A percentile compares a stretch with the other conserved stretches of the same genome.
Conservation (phyloP, 2,113 vertebrate genomes). For the Regulus satrapa region DNA sequence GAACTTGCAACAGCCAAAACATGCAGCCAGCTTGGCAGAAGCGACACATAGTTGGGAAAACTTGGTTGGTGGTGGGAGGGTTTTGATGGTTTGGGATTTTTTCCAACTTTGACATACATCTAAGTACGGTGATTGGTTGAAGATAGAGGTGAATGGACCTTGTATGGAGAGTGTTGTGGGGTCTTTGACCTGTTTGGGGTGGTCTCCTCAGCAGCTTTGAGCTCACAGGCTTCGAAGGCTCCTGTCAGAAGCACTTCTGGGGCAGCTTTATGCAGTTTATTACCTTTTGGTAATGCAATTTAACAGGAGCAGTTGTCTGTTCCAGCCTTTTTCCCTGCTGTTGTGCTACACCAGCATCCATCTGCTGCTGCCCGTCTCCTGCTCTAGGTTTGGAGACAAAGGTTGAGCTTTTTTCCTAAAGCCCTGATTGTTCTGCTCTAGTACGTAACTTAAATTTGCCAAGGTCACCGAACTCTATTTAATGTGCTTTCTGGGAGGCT, state of each 20-base stretch:
- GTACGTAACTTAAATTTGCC: conserved; percentile 53
- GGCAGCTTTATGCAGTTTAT: not conserved
- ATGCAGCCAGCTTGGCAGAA: not conserved
- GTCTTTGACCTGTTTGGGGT: not conserved
- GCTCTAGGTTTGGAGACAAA: not conserved
- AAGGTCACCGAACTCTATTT: conserved; percentile 56
- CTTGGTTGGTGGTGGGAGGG: not conserved
- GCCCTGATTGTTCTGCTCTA: conserved; percentile 14
- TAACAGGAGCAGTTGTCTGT: not conserved
- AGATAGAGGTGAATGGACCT: not conserved
- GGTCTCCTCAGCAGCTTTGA: not conserved
- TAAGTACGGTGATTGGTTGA: rapidly evolving
- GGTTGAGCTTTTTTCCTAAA: conserved; percentile 8
- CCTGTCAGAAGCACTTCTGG: not conserved
- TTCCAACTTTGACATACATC: not conserved
- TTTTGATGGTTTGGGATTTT: not conserved
- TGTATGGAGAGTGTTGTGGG: too few relatives aligned
- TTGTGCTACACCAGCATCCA: not conserved
- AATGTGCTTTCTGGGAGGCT: conserved; percentile 71
- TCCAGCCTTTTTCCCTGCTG: not conserved
- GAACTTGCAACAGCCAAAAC: not conserved
- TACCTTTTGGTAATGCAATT: not conserved
- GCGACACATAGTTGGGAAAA: not conserved
- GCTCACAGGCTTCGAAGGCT: not conserved
- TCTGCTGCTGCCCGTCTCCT: not conserved